Conservation (phyloP, 2,113 vertebrate species). For the Thymallus thymallus region DNA sequence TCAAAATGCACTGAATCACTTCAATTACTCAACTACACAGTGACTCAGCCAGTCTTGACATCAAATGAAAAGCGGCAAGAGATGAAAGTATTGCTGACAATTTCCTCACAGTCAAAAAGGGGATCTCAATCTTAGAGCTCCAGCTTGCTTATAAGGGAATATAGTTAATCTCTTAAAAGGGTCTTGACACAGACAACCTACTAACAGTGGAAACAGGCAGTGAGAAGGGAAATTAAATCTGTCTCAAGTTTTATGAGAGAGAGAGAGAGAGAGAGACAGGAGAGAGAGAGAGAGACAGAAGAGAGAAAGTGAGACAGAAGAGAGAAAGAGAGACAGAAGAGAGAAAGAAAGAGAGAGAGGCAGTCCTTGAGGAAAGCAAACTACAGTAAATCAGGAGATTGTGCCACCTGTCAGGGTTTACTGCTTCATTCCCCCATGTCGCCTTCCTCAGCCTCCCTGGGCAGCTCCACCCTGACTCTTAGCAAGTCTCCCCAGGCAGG, state of each 20-base stretch:
- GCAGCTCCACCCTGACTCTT: constrained; percentile 10
- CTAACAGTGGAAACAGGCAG: constrained; percentile 13
- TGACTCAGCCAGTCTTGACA: not conserved
- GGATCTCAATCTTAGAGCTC: constrained; percentile 10
- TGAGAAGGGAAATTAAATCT: constrained; percentile 10
- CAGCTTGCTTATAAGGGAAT: constrained; percentile 7
- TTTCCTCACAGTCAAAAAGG: not conserved
- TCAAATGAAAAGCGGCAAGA: not conserved
- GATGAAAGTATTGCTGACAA: constrained; percentile 1
- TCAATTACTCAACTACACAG: not conserved
- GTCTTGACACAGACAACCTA: constrained; percentile 8
- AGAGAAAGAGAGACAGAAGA: not conserved
- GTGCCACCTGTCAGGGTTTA: constrained; percentile 26
- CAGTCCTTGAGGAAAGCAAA: no score
- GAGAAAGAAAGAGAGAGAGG: not conserved
- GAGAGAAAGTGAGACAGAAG: no score
- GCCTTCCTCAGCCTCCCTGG: constrained; percentile 8
- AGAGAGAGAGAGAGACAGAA: not conserved
- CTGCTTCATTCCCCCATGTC: constrained; percentile 2
- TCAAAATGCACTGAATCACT: not conserved
- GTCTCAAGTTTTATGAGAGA: not conserved
- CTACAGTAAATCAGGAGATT: constrained; percentile 34
- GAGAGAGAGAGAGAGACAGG: not conserved
- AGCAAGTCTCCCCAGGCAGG: constrained; percentile 6
- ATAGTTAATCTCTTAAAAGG: constrained; percentile 26